Conservation (phyloP, 2,113 vertebrate species). For the Oenanthe melanoleuca region DNA sequence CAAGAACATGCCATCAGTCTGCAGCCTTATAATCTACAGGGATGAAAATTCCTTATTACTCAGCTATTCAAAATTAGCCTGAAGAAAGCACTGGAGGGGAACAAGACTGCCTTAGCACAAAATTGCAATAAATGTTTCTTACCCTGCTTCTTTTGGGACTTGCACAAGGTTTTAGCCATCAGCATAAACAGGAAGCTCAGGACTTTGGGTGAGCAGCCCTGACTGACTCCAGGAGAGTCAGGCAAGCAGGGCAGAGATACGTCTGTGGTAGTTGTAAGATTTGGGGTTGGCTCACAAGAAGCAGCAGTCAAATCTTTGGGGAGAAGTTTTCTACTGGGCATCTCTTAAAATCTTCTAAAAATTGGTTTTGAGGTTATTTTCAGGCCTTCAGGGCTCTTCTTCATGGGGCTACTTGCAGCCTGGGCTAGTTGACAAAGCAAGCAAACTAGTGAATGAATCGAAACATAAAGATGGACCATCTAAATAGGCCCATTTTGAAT, state of each 20-base stretch:
- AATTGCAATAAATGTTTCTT: neutral
- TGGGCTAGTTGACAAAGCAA: neutral
- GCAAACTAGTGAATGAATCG: neutral
- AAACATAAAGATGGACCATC: neutral
- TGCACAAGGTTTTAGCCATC: neutral
- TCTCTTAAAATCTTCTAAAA: neutral
- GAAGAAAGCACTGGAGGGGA: neutral
- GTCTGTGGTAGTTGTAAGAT: neutral
- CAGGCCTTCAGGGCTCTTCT: neutral
- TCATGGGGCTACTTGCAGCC: neutral
- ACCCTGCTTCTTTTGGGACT: neutral
- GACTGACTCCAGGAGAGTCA: neutral
- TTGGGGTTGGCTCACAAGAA: neutral
- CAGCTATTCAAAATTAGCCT: neutral
- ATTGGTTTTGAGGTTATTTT: neutral
- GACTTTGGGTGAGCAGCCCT: neutral
- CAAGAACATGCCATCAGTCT: neutral
- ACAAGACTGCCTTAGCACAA: neutral
- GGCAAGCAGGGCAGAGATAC: neutral
- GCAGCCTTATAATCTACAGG: neutral
- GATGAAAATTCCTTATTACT: neutral
- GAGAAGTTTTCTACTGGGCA: neutral
- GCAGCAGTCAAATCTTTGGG: neutral
- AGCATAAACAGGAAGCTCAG: neutral
- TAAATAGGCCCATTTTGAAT: neutral